phyloP scores from a whole-genome alignment of 2,888 invertebrate species.

The Zhengitettix transpicula region DNA sequence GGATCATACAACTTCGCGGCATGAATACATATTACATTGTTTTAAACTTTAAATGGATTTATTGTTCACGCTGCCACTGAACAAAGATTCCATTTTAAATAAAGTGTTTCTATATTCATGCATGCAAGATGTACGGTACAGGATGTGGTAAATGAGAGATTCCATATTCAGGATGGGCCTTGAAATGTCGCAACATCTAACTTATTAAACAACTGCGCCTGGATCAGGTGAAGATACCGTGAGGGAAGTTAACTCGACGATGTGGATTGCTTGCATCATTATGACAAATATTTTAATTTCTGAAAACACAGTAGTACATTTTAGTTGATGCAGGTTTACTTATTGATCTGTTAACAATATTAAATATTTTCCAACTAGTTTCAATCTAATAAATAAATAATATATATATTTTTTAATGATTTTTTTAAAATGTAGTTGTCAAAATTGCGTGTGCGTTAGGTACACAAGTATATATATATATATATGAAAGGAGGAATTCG shows the following conservation, averaged over 20 bases:
- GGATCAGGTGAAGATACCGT: neutral
- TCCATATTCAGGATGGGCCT: neutral
- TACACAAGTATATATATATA: too few species aligned
- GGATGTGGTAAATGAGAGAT: conserved; percentile 1
- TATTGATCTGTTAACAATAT: too few species aligned
- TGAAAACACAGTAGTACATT: too few species aligned
- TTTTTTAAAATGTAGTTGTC: too few species aligned
- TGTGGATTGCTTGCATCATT: too few species aligned
- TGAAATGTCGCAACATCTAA: neutral
- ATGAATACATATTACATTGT: conserved; percentile 13
- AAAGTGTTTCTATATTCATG: conserved; percentile 6
- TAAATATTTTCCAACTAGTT: too few species aligned
- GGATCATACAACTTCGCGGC: conserved; percentile 7
- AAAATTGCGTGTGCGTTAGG: too few species aligned
- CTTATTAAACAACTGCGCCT: neutral
- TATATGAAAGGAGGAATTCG: too few species aligned
- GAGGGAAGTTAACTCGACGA: neutral
- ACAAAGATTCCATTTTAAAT: conserved; percentile 1
- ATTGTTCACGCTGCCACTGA: conserved; percentile 7
- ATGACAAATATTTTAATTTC: too few species aligned
- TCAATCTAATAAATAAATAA: too few species aligned
- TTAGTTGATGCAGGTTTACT: too few species aligned
- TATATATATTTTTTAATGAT: too few species aligned
- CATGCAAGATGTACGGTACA: conserved; percentile 1
- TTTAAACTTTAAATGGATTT: conserved; percentile 13